Evolutionary conservation across 1,140 invertebrate species (phyloP).

Genomic region (Doryteuthis pealeii): DNA sequence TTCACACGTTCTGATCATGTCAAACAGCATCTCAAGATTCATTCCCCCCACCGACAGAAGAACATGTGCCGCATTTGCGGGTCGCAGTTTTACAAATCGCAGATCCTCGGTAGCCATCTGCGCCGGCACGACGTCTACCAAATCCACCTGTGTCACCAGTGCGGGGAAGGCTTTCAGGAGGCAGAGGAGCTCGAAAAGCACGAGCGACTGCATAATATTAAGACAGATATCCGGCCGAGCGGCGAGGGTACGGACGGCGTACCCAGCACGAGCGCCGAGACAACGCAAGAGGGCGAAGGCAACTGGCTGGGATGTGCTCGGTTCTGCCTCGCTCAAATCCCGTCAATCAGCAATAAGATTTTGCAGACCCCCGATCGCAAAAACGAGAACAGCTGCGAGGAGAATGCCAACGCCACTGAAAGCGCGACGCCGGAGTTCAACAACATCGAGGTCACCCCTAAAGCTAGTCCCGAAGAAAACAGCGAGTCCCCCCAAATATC

Average conservation of each 20-base stretch:
- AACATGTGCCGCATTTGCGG: conserved; percentile 15
- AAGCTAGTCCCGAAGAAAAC: neutral
- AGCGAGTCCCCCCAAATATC: neutral
- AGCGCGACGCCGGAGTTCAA: neutral
- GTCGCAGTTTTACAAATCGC: neutral
- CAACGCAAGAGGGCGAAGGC: neutral
- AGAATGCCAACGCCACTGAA: neutral
- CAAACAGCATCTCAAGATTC: conserved; percentile 21
- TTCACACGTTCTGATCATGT: conserved; percentile 77
- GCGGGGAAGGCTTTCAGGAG: conserved; percentile 8
- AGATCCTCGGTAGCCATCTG: neutral
- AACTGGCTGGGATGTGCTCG: conserved; percentile 10
- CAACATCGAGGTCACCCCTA: neutral
- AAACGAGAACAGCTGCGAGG: neutral
- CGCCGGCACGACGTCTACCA: neutral
- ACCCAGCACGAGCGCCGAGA: conserved; percentile 14
- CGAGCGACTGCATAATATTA: conserved; percentile 6
- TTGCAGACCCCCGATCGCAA: neutral
- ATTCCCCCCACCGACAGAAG: conserved; percentile 13
- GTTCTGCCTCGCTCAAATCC: conserved; percentile 3
- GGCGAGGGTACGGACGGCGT: neutral
- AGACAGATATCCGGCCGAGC: neutral
- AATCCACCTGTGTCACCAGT: conserved; percentile 1
- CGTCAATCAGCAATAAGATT: neutral
- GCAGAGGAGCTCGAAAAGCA: conserved; percentile 9